Percentiles rank a stretch among this genome's conserved stretches.
phyloP scores from a whole-genome alignment of 2,113 vertebrate species.

The Corynorhinus townsendii region DNA sequence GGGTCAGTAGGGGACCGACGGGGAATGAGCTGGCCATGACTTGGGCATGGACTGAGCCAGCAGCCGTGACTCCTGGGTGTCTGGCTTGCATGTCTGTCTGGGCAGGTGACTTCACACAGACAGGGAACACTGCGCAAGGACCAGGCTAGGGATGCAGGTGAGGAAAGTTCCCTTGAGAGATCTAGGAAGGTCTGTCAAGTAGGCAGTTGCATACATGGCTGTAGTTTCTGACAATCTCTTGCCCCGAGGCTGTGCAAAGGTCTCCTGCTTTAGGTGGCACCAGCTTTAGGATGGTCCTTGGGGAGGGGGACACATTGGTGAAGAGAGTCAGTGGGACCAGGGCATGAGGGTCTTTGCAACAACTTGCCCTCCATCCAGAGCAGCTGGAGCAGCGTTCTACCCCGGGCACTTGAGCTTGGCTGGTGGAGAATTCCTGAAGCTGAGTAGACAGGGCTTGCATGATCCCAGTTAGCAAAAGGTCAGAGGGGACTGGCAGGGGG shows the following conservation, averaged over 20 bases:
- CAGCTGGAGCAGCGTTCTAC: neutral
- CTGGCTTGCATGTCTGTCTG: neutral
- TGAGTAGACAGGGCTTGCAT: conserved; percentile 18
- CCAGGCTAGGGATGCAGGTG: neutral
- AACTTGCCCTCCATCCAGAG: neutral
- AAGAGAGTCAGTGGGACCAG: neutral
- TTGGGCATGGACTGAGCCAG: neutral
- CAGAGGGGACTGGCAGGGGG: neutral
- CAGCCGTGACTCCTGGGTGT: neutral
- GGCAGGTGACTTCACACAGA: neutral
- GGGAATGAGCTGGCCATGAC: neutral
- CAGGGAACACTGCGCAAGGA: neutral
- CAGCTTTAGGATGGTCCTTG: neutral
- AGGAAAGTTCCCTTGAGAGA: neutral
- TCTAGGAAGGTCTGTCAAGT: neutral
- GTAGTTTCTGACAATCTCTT: neutral
- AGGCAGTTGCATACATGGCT: neutral
- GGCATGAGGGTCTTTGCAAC: neutral
- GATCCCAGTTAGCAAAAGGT: neutral
- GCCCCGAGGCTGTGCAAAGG: neutral
- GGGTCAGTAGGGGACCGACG: neutral
- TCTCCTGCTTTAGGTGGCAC: neutral
- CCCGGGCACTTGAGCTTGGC: neutral
- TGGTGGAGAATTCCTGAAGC: neutral
- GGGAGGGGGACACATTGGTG: neutral